These are phyloP conservation scores for Oostethus manadensis DNA, from an alignment of 2,113 vertebrate species.

Conservation along the genomic window DNA sequence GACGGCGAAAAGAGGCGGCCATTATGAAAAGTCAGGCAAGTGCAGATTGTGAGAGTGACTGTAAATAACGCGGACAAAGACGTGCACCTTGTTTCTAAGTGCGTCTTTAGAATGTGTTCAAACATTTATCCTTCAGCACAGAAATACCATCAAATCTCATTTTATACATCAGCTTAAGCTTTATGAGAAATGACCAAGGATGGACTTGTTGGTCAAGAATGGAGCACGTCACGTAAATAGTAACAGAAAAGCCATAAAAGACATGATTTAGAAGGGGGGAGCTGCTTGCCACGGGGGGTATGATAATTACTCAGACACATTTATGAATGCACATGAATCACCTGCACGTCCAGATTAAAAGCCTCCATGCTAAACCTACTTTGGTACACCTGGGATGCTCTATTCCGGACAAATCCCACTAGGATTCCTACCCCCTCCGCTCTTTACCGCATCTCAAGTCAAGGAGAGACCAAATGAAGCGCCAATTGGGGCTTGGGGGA, in stretches of 20 bases:
- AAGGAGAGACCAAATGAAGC: slow-evolving; percentile 60
- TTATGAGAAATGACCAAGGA: not conserved
- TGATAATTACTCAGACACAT: slow-evolving; percentile 97
- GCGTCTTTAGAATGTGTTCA: not conserved
- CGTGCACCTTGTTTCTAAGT: not conserved
- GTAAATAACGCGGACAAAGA: slow-evolving; percentile 29
- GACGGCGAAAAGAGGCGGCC: slow-evolving; percentile 47
- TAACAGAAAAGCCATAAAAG: slow-evolving; percentile 69
- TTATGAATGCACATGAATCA: slow-evolving; percentile 90
- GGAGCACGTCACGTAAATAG: slow-evolving; percentile 95
- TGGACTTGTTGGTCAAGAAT: slow-evolving; percentile 47
- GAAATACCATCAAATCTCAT: not conserved
- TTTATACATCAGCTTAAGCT: slow-evolving; percentile 2
- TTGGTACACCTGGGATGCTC: slow-evolving; percentile 83
- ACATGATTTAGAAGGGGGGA: slow-evolving; percentile 84
- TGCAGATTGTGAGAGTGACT: slow-evolving; percentile 35
- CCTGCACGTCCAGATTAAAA: slow-evolving; percentile 95
- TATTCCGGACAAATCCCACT: slow-evolving; percentile 85
- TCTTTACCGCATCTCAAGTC: slow-evolving; percentile 58
- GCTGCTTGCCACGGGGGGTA: slow-evolving; percentile 86
- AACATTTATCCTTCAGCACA: not conserved
- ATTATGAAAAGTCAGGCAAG: slow-evolving; percentile 55
- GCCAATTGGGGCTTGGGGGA: slow-evolving; percentile 43
- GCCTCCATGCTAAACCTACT: slow-evolving; percentile 91
- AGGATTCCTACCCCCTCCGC: slow-evolving; percentile 59